Evolutionary conservation across 2,797 vertebrate species (phyloP).

Genomic region (Amblyraja radiata): DNA sequence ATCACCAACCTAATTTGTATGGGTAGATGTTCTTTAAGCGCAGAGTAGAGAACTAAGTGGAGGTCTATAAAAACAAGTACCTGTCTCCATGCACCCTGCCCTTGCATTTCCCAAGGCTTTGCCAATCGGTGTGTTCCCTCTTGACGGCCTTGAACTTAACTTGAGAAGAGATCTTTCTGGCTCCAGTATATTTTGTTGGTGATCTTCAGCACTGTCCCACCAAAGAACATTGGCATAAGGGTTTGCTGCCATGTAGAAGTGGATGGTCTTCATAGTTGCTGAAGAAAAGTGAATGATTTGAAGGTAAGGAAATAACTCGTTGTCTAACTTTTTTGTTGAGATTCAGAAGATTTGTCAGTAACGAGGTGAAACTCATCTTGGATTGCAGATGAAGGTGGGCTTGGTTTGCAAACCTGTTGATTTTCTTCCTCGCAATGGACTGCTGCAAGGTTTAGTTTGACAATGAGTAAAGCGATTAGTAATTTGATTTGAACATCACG

Average conservation of each 20-base stretch:
- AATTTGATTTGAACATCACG: neutral
- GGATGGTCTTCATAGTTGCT: neutral
- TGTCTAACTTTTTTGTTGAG: neutral
- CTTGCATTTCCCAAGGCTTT: neutral
- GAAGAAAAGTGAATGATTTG: neutral
- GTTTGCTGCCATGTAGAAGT: neutral
- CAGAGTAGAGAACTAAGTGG: neutral
- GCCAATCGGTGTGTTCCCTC: neutral
- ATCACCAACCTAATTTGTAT: neutral
- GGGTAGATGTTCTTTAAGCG: neutral
- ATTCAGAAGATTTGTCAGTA: neutral
- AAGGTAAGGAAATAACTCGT: neutral
- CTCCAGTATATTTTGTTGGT: neutral
- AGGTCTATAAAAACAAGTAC: neutral
- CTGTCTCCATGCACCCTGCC: neutral
- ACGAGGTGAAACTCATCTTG: neutral
- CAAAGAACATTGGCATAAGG: neutral
- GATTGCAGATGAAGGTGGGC: no score
- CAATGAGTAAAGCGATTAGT: neutral
- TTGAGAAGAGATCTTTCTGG: neutral
- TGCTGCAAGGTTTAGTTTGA: neutral
- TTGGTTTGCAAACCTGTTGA: neutral
- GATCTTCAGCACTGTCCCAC: neutral
- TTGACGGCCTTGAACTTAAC: neutral
- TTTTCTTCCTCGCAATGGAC: neutral